These are phyloP conservation scores for Labia minor DNA, from an alignment of 2,888 invertebrate genomes.

Conservation along the genomic window DNA sequence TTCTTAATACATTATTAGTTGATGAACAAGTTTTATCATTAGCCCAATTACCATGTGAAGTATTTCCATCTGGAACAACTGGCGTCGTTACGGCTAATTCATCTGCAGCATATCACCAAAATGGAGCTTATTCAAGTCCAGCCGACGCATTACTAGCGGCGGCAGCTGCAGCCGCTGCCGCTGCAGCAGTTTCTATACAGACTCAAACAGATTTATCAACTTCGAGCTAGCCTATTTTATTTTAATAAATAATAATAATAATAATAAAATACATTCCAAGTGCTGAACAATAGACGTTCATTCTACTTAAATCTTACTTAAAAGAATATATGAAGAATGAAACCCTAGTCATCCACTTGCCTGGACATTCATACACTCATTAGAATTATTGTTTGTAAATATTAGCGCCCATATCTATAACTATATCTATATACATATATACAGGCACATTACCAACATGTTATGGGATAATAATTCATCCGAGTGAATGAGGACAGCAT, in stretches of 20 bases:
- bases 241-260: too few species aligned
- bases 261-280: neutral
- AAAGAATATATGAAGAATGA: neutral
- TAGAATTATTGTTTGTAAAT: neutral
- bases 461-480: too few species aligned
- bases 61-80: neutral
- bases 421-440: neutral
- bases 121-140: neutral
- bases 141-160: neutral
- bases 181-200: constrained; percentile 1
- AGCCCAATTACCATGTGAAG: constrained; percentile 37
- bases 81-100: neutral
- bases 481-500: too few species aligned
- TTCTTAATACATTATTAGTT: constrained; percentile 48
- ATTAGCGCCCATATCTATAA: too few species aligned
- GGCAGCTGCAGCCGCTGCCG: neutral
- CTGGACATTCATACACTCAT: constrained; percentile 5
- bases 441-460: too few species aligned
- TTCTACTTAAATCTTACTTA: constrained; percentile 13
- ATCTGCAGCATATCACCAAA: neutral
- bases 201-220: constrained; percentile 1
- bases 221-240: neutral
- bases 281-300: constrained; percentile 1
- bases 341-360: constrained; percentile 13
- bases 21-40: constrained; percentile 46